phyloP scores from a whole-genome alignment of 2,888 invertebrate genomes.

The Schizaphis graminum region DNA sequence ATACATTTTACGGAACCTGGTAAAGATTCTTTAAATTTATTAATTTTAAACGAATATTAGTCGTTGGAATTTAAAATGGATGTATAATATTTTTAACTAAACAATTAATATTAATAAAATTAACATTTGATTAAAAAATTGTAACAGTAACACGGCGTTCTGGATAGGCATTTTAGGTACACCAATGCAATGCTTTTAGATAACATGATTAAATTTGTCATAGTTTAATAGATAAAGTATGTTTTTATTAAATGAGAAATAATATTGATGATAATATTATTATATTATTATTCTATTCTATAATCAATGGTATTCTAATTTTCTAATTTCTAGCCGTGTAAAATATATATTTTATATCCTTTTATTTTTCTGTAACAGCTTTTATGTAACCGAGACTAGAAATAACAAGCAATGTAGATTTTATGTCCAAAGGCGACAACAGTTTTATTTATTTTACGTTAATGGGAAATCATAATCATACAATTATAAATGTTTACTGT shows the following conservation, averaged over 20 bases:
- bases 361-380: not conserved
- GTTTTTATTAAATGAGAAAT: not conserved
- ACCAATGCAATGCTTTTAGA: not conserved
- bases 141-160: not conserved
- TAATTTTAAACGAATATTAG: not conserved
- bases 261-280: no score
- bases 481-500: not conserved
- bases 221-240: not conserved
- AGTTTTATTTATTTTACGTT: not conserved
- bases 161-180: not conserved
- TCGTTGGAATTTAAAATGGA: not conserved
- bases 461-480: not conserved
- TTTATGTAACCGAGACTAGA: not conserved
- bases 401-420: not conserved
- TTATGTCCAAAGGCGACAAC: not conserved
- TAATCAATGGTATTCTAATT: no score
- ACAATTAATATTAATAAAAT: not conserved
- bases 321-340: no score
- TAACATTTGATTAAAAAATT: not conserved
- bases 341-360: not conserved
- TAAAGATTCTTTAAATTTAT: not conserved
- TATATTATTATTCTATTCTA: no score
- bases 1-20: not conserved
- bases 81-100: not conserved
- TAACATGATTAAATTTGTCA: not conserved